These are phyloP conservation scores for Malthinus flaveolus DNA, from an alignment of 2,888 invertebrate genomes.

Conservation along the genomic window DNA sequence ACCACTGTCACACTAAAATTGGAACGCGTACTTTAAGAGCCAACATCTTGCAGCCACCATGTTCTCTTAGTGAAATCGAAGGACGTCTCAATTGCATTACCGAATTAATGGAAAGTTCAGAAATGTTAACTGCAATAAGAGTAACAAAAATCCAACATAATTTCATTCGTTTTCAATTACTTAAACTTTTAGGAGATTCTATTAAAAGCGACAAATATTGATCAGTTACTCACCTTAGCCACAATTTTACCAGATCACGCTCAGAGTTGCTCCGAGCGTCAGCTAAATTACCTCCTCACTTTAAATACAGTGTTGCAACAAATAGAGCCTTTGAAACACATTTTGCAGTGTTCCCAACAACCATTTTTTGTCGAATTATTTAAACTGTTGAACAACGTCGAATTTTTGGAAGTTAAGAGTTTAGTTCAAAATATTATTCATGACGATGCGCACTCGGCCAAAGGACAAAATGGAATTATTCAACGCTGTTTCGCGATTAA, in stretches of 20 bases:
- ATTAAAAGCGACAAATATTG: conserved; percentile 74
- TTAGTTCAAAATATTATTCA: conserved; percentile 57
- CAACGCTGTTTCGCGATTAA: conserved; percentile 80
- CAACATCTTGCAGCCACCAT: conserved; percentile 79
- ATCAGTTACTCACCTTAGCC: conserved; percentile 70
- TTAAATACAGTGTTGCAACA: conserved; percentile 78
- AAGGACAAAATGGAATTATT: conserved; percentile 59
- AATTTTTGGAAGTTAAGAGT: conserved; percentile 41
- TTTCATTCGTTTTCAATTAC: background rate
- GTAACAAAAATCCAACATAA: conserved; percentile 6
- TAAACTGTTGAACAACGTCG: conserved; percentile 36
- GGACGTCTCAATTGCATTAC: conserved; percentile 73
- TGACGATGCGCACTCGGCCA: conserved; percentile 61
- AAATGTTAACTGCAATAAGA: conserved; percentile 58
- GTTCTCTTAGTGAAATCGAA: conserved; percentile 66
- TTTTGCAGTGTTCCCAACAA: conserved; percentile 39
- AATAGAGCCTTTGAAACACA: conserved; percentile 66
- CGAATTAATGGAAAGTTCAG: conserved; percentile 72
- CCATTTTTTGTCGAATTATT: conserved; percentile 42
- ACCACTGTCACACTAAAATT: conserved; percentile 70
- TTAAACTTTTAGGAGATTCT: conserved; percentile 64
- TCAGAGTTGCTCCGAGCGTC: conserved; percentile 67
- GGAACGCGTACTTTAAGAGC: conserved; percentile 81
- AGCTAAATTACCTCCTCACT: conserved; percentile 75
- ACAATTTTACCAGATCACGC: conserved; percentile 57